Base-by-base conservation (phyloP, 2,888 invertebrate species). In the Strigamia transsilvanica region DNA sequence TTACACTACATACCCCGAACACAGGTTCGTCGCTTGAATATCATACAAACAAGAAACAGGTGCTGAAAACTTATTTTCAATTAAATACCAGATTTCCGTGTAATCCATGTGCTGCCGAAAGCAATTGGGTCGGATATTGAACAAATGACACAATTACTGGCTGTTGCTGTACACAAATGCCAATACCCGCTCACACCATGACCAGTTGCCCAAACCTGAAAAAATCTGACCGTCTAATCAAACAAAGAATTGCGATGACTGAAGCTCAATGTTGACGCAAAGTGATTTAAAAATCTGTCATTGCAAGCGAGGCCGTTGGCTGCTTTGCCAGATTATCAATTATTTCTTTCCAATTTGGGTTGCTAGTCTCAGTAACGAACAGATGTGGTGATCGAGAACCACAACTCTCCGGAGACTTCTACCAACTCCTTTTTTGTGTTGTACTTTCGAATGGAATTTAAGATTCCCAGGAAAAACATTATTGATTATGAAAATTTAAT, bases 401-500 rank as follows among this genome's bases (percentile, higher is more conserved):
- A 38, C 38, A 38, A 38, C 38, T 38, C 2, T 7, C 38, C 1
- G 3, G 27, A 27, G 10, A 38, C 38, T 38, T 10, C 38, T 38
- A 0, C 10, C 2, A 38, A 38, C 38, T 38, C 38, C 38, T 38
- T 38, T 6, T 38, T 38, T 38, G 38, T 6, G 27, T 38, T 6
- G 10, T 38, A 38, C 21, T 56, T 18, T 21, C 9, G 2, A 56
- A 21, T 18, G 9, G 6, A 56, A 56, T 18, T n/a, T 18, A n/a
- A 56, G n/a, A 56, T n/a, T 18, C 18, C 56, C 18, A 56, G 9
- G 18, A 18, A 56, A 56, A 56, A 18, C 9, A 56, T 9, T 56
- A 56, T 56, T 56, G 56, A 56, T 56, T 56, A 56, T 56, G 21
- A 56, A 56, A 56, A 56, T 21, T 15, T 18, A 18, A 56, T 56